A percentile compares a stretch with the other conserved stretches of the same genome.
Evolutionary conservation across 2,113 vertebrate genomes (phyloP).

Genomic region (Sarotherodon lohbergeri): DNA sequence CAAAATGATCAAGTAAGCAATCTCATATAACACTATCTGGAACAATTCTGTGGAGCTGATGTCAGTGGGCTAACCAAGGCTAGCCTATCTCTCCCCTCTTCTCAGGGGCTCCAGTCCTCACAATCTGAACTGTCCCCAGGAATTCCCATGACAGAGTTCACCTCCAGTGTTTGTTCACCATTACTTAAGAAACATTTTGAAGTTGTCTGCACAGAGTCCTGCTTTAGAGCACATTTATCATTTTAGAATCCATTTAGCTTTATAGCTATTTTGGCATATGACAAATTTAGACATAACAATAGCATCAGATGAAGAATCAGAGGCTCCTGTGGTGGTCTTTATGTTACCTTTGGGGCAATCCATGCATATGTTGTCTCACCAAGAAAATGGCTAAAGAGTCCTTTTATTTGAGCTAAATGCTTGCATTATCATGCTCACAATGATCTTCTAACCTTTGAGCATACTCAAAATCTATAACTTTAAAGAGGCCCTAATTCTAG

Average conservation of each 20-base stretch:
- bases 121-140: background rate
- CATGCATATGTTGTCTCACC: fast-evolving
- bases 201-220: background rate
- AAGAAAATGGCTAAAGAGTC: background rate
- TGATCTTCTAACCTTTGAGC: background rate
- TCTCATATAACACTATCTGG: background rate
- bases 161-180: background rate
- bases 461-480: background rate
- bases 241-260: background rate
- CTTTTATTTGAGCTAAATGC: background rate
- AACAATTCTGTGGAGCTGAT: background rate
- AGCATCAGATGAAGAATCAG: background rate
- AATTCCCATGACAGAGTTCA: background rate
- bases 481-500: background rate
- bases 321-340: background rate
- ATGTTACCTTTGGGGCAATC: background rate
- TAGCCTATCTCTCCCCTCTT: background rate
- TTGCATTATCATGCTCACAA: background rate
- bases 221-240: background rate
- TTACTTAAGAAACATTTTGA: background rate
- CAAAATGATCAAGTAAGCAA: background rate
- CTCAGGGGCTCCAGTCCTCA: background rate
- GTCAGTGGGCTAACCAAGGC: background rate
- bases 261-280: no score
- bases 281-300: background rate